Evolutionary conservation across 2,113 vertebrate species (phyloP).

Genomic region (Proteles cristata): DNA sequence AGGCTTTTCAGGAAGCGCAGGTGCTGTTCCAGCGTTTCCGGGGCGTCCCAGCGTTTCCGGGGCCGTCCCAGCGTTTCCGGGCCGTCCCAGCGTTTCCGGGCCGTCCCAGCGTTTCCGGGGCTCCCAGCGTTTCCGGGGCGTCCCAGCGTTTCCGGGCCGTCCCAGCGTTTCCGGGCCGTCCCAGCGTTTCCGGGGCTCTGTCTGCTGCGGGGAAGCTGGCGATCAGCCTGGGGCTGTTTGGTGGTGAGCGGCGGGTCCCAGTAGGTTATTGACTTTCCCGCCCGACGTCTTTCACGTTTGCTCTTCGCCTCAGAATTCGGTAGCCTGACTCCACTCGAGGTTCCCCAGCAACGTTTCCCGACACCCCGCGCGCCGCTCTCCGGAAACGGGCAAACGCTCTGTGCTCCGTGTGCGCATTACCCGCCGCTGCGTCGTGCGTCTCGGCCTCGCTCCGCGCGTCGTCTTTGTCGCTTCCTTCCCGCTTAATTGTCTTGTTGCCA

Average conservation of each 20-base stretch:
- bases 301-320: not conserved
- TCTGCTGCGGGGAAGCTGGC: not conserved
- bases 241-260: no score
- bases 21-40: not conserved
- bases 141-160: not conserved
- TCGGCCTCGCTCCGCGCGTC: not conserved
- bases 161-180: no score
- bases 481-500: not conserved
- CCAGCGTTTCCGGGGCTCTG: no score
- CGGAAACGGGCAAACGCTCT: no score
- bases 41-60: no score
- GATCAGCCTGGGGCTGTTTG: not conserved
- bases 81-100: no score
- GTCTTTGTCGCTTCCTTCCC: not conserved
- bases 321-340: not conserved
- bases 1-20: fast-evolving
- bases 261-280: not conserved
- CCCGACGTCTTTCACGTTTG: not conserved
- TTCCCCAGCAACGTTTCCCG: not conserved
- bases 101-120: not conserved
- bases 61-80: not conserved
- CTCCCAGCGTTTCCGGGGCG: no score
- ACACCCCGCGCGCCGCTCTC: no score
- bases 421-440: no score
- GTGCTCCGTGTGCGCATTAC: no score